Percentiles rank a stretch among this genome's conserved stretches.
Evolutionary conservation across 1,140 invertebrate genomes (phyloP).

Genomic region (Popillia japonica): DNA sequence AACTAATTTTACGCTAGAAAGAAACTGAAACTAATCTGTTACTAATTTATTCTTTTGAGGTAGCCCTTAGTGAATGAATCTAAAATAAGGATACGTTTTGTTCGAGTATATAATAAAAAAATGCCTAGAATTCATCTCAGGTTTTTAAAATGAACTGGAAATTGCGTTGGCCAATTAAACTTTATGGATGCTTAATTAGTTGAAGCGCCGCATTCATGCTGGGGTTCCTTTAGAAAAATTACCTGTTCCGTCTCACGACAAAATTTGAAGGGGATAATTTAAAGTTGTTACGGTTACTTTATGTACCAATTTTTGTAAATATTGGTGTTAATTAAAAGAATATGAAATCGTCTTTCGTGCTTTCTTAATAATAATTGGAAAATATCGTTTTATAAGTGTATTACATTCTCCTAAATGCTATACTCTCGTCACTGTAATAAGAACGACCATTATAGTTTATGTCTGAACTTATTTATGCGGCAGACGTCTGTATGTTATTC

Average conservation of each 20-base stretch:
- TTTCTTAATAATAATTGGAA: background rate
- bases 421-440: background rate
- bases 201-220: conserved; percentile 12
- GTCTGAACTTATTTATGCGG: background rate
- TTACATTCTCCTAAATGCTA: background rate
- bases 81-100: too few relatives aligned
- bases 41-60: too few relatives aligned
- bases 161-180: conserved; percentile 20
- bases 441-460: background rate
- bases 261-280: conserved; percentile 20
- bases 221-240: conserved; percentile 24
- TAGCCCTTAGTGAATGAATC: too few relatives aligned
- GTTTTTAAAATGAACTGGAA: conserved; percentile 10
- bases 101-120: too few relatives aligned
- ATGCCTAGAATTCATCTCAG: too few relatives aligned
- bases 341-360: background rate
- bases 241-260: background rate
- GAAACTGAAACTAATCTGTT: too few relatives aligned
- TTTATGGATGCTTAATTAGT: conserved; percentile 26
- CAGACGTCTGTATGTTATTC: background rate
- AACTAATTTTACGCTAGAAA: too few relatives aligned
- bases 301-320: conserved; percentile 21
- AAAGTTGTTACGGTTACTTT: background rate
- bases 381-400: background rate
- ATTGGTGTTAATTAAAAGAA: conserved; percentile 25